Evolutionary conservation across 2,888 invertebrate genomes (phyloP), one percentile per base, ranked within the genome.

Genomic region (Allygus modestus): DNA sequence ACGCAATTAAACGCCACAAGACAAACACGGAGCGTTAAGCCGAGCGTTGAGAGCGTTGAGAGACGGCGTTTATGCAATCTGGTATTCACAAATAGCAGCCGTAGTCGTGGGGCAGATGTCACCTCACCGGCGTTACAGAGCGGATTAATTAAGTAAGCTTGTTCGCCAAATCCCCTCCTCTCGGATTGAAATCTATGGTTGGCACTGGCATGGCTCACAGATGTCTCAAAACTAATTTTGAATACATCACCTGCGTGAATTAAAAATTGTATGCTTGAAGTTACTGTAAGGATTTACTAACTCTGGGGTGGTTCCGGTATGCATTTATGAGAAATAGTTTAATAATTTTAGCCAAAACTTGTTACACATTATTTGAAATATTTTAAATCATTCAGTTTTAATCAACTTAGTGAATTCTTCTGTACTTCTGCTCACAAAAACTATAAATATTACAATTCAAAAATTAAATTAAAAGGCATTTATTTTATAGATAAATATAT

Each of bases 31-130:
- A 41, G 43, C 5, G 73, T 43, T 73, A 33, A 37, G 23, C 41
- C 37, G 73, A 73, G 17, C 31, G 41, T 20, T 20, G 73, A 43
- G 73, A 41, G 43, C 31, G 41, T 20, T 20, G 73, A 43, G 73
- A 41, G 43, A 15, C 37, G 37, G 46, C 46, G 75, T 46, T 77
- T 77, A 77, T 46, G 41, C 75, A 77, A 77, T 77, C 75, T 51
- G 75, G 46, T 77, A 77, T 77, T 77, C 75, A 77, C 75, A 77
- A 77, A 46, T 77, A 77, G 75, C 75, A 73, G 41, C 71, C 51
- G 58, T 58, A 58, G 58, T 58, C 23, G 41, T 73, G 12, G 73
- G 46, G 75, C 75, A 77, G 75, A 77, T 77, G 75, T 77, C 75
- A 46, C 46, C 75, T 77, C 75, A 12, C 73, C 37, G 73, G 28